Evolutionary conservation across 1,140 invertebrate genomes (phyloP).

Genomic region (Hylaeus volcanicus): DNA sequence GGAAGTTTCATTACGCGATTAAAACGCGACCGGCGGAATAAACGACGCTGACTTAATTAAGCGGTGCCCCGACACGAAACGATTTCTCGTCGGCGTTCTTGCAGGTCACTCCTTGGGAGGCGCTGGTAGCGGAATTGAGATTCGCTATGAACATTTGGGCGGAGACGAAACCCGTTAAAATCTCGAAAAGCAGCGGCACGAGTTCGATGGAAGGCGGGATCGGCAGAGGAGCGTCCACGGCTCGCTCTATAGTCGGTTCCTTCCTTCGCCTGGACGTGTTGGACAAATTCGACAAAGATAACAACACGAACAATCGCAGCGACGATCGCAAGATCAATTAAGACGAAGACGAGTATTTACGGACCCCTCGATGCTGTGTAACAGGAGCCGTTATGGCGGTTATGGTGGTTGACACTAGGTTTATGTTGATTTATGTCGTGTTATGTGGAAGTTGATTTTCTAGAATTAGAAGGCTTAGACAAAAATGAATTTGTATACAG

Average conservation of each 20-base stretch:
- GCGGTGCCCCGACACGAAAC: background rate
- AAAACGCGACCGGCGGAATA: background rate
- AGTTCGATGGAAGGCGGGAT: constrained; percentile 60
- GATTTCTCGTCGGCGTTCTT: constrained; percentile 41
- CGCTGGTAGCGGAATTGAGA: constrained; percentile 83
- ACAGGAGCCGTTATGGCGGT: background rate
- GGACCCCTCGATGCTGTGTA: background rate
- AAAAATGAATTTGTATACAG: too few species aligned
- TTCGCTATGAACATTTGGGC: constrained; percentile 85
- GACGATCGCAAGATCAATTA: constrained; percentile 66
- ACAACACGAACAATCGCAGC: constrained; percentile 63
- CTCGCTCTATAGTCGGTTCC: constrained; percentile 72
- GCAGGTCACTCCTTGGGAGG: constrained; percentile 83
- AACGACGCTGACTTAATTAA: constrained; percentile 13
- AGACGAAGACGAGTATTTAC: background rate
- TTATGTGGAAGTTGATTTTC: too few species aligned
- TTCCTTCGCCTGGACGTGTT: constrained; percentile 72
- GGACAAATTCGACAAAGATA: constrained; percentile 73
- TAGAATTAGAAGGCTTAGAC: too few species aligned
- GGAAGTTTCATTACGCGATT: background rate
- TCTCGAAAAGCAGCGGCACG: constrained; percentile 65
- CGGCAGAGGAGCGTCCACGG: constrained; percentile 63
- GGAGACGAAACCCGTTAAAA: constrained; percentile 83
- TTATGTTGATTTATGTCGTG: too few species aligned
- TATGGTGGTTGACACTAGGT: too few species aligned